Percentiles rank a stretch among this genome's conserved stretches.
Conservation (phyloP, 2,888 invertebrate species). For the Acronicta alni region DNA sequence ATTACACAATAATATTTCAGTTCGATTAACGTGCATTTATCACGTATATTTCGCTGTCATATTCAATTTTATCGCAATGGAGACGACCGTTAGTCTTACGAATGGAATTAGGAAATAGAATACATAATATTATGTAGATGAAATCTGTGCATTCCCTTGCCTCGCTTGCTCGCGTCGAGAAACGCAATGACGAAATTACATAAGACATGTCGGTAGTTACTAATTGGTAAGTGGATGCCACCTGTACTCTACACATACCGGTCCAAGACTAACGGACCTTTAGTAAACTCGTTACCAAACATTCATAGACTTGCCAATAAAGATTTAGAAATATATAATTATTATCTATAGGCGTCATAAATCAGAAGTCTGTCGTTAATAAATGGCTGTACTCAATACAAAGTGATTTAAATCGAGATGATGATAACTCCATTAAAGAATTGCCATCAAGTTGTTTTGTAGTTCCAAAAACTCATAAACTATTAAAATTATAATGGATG, state of each 20-base stretch:
- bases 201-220: conserved; percentile 74
- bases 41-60: conserved; percentile 71
- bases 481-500: conserved; percentile 19
- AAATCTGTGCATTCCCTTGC: conserved; percentile 58
- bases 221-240: conserved; percentile 78
- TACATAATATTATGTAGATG: conserved; percentile 59
- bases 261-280: conserved; percentile 77
- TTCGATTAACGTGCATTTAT: conserved; percentile 69
- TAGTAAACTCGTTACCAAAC: conserved; percentile 79
- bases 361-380: conserved; percentile 48
- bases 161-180: conserved; percentile 35
- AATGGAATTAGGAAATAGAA: conserved; percentile 50
- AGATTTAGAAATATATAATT: conserved; percentile 60
- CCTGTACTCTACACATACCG: conserved; percentile 70
- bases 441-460: conserved; percentile 21
- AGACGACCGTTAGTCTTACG: conserved; percentile 71
- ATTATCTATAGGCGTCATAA: conserved; percentile 47
- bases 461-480: conserved; percentile 32
- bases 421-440: conserved; percentile 49
- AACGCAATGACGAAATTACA: conserved; percentile 76
- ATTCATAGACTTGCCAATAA: conserved; percentile 68
- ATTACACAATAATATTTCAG: conserved; percentile 66
- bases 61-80: conserved; percentile 72
- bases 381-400: conserved; percentile 46
- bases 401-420: conserved; percentile 52